phyloP scores from a whole-genome alignment of 2,113 vertebrate species.

The Cyprinus carpio region DNA sequence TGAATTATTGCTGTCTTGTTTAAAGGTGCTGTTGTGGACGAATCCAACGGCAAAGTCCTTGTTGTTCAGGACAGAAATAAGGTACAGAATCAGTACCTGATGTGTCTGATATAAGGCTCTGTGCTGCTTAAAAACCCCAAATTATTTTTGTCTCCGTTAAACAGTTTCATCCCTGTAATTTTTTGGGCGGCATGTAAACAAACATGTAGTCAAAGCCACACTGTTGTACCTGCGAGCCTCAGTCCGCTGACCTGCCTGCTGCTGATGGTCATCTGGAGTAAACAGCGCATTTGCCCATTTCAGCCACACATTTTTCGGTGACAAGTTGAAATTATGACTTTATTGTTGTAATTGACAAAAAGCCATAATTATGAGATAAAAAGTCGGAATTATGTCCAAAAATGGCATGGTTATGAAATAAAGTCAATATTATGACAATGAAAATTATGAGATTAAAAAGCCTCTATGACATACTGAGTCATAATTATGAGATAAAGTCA shows the following conservation, averaged over 20 bases:
- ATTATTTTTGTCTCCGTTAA: not conserved
- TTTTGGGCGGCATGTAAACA: not conserved
- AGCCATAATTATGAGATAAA: too few relatives aligned
- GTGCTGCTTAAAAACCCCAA: not conserved
- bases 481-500: too few relatives aligned
- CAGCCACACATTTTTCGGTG: too few relatives aligned
- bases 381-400: too few relatives aligned
- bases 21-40: constrained; percentile 89
- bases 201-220: not conserved
- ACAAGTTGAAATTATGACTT: too few relatives aligned
- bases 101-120: not conserved
- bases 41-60: constrained; percentile 84
- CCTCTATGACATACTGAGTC: too few relatives aligned
- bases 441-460: too few relatives aligned
- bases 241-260: not conserved
- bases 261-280: too few relatives aligned
- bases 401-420: too few relatives aligned
- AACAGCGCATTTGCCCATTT: too few relatives aligned
- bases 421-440: too few relatives aligned
- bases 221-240: not conserved
- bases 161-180: not conserved
- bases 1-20: not conserved
- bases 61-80: constrained; percentile 92
- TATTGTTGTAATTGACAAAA: too few relatives aligned
- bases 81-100: constrained; percentile 67